phyloP scores from a whole-genome alignment of 92 coral and sea anemone genomes.

The Phenganax stokvisi region DNA sequence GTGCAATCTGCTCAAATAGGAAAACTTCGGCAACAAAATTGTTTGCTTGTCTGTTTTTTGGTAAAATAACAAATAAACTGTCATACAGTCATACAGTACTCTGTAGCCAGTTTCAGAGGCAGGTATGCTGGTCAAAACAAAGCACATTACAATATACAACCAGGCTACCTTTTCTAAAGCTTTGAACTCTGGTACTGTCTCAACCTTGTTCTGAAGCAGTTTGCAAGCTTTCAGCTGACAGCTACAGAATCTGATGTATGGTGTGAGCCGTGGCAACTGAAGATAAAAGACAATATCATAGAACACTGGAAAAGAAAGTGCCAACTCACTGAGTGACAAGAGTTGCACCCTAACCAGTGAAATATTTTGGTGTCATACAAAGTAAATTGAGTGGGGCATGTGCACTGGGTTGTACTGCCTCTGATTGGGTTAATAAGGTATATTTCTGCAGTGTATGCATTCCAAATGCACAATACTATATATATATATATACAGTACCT shows the following conservation, averaged over 20 bases:
- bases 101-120: no score
- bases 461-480: background rate
- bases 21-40: no score
- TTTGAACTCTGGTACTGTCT: slow-evolving; percentile 78
- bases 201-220: slow-evolving; percentile 72
- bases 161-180: slow-evolving; percentile 81
- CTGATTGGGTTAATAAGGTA: no score
- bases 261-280: slow-evolving; percentile 82
- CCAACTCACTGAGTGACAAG: no score
- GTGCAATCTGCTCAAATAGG: background rate
- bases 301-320: background rate
- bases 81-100: no score
- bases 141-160: background rate
- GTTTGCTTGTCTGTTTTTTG: no score
- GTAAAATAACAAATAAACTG: no score
- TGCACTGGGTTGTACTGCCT: no score
- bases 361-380: no score
- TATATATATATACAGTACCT: slow-evolving; percentile 46
- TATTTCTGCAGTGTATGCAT: no score
- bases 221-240: slow-evolving; percentile 90
- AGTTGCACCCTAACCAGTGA: no score
- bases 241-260: slow-evolving; percentile 94
- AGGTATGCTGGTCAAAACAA: background rate
- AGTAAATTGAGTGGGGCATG: no score
- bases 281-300: background rate